phyloP scores from a whole-genome alignment of 64 coral and sea anemone genomes.

The Actinia equina region DNA sequence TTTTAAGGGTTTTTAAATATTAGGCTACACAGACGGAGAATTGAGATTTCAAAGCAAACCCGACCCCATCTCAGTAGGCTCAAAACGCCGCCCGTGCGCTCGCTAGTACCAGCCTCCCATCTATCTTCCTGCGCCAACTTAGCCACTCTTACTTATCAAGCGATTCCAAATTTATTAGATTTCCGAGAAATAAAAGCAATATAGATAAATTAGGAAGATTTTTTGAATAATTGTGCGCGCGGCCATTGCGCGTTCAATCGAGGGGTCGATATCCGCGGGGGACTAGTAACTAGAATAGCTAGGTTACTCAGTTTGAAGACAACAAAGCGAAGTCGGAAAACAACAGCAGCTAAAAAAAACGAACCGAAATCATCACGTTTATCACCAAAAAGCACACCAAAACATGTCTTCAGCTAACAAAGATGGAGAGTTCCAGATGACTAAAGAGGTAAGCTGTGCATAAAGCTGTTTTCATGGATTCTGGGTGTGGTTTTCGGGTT shows the following conservation, averaged over 20 bases:
- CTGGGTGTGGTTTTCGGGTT: background rate
- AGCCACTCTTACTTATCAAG: no score
- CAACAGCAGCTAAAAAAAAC: background rate
- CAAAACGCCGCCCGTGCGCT: no score
- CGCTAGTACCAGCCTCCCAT: no score
- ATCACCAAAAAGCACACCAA: background rate
- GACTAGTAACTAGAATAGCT: background rate
- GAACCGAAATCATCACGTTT: background rate
- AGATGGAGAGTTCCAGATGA: slow-evolving; percentile 78
- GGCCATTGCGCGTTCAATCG: no score
- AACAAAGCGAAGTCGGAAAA: background rate
- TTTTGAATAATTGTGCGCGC: background rate
- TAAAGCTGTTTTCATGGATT: background rate
- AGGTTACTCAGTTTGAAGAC: slow-evolving; percentile 6
- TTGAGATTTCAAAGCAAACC: no score
- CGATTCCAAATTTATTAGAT: no score
- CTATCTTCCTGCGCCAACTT: no score
- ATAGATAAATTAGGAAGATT: background rate
- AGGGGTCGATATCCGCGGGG: background rate
- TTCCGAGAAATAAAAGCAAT: no score
- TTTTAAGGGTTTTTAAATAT: no score
- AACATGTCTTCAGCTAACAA: slow-evolving; percentile 52
- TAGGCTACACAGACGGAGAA: no score
- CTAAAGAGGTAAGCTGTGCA: slow-evolving; percentile 59
- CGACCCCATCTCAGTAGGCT: no score